phyloP scores from a whole-genome alignment of 2,113 vertebrate genomes.

The Tyto alba region DNA sequence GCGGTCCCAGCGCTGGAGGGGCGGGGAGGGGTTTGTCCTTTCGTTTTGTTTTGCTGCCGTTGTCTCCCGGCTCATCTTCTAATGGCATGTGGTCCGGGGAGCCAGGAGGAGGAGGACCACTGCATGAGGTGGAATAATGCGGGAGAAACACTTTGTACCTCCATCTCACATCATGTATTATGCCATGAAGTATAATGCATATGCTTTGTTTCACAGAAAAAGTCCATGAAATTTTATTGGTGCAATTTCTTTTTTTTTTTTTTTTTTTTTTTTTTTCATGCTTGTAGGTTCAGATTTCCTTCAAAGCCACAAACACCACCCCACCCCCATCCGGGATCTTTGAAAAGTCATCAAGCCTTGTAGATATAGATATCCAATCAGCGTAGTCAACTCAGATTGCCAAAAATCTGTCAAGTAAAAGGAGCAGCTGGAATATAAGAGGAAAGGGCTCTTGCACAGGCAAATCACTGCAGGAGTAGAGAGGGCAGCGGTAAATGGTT shows the following conservation, averaged over 20 bases:
- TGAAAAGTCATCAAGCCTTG: not conserved
- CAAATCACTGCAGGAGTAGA: not conserved
- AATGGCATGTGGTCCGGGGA: not conserved
- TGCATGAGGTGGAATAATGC: too few relatives aligned
- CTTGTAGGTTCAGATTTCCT: not conserved
- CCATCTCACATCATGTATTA: fast-evolving
- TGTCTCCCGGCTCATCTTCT: not conserved
- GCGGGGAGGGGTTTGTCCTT: not conserved
- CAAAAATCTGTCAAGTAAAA: not conserved
- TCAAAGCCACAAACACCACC: not conserved
- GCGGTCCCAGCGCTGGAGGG: not conserved
- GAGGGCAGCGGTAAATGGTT: not conserved
- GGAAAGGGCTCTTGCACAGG: not conserved
- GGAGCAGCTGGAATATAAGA: not conserved
- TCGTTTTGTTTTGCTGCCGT: fast-evolving
- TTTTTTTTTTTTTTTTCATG: too few relatives aligned
- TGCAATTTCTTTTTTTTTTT: not conserved
- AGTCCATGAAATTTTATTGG: not conserved
- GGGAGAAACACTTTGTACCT: not conserved
- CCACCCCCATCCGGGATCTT: not conserved
- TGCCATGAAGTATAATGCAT: not conserved
- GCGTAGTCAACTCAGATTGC: not conserved
- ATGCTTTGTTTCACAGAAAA: not conserved
- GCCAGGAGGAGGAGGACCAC: fast-evolving
- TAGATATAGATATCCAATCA: not conserved